phyloP scores from a whole-genome alignment of 2,113 vertebrate species.

The Chloroceryle aenea region DNA sequence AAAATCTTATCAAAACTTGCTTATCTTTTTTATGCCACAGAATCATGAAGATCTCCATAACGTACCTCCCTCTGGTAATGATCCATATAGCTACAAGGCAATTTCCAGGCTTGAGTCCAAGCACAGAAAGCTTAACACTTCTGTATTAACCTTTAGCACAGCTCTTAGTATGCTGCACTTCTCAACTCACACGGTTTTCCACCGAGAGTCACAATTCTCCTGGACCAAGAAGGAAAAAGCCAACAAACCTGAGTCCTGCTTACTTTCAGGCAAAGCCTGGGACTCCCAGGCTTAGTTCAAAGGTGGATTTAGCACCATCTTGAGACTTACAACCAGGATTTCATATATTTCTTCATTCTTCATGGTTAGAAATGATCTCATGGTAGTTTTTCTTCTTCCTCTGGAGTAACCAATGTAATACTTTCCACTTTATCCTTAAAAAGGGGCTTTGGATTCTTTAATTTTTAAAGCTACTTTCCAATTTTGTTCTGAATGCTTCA shows the following conservation, averaged over 20 bases:
- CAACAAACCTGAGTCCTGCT: not conserved
- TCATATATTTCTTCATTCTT: not conserved
- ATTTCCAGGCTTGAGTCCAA: constrained; percentile 11
- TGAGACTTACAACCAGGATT: not conserved
- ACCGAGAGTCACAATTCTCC: not conserved
- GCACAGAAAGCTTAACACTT: not conserved
- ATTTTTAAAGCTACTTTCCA: not conserved
- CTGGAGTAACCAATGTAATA: not conserved
- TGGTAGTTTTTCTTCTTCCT: not conserved
- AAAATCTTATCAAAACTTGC: not conserved
- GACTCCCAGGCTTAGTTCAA: not conserved
- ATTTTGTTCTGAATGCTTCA: not conserved
- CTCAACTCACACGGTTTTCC: not conserved
- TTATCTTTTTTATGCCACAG: not conserved
- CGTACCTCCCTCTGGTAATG: not conserved
- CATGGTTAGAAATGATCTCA: not conserved
- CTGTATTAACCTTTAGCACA: not conserved
- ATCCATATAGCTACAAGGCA: not conserved
- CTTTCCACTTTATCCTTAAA: not conserved
- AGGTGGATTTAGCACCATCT: not conserved
- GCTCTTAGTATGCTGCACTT: not conserved
- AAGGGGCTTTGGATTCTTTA: not conserved
- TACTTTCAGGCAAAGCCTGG: not conserved
- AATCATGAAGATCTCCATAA: not conserved
- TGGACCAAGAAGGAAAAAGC: not conserved